Evolutionary conservation across 53 echinoderm and acorn worm genomes (phyloP).

Genomic region (Pentamera pediparva): DNA sequence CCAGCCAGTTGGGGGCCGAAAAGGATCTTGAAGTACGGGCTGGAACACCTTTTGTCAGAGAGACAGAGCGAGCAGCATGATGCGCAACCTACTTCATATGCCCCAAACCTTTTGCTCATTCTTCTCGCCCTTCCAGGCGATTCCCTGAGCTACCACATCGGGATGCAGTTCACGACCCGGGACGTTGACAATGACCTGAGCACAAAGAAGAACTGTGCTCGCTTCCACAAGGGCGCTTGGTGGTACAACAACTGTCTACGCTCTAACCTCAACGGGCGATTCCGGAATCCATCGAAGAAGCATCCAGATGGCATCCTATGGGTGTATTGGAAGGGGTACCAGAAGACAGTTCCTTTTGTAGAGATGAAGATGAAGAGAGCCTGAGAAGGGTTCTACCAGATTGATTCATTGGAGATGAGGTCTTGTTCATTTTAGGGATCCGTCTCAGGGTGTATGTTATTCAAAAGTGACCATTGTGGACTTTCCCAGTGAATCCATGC

Average conservation of each 20-base stretch:
- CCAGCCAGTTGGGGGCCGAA: too few relatives aligned
- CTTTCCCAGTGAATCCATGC: too few relatives aligned
- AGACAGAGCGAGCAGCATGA: too few relatives aligned
- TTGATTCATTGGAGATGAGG: background rate
- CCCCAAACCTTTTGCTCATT: background rate
- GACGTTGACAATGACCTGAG: background rate
- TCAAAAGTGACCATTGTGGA: too few relatives aligned
- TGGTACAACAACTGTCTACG: conserved; percentile 24
- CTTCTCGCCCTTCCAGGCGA: background rate
- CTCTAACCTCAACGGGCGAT: conserved; percentile 21
- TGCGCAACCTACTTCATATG: too few relatives aligned
- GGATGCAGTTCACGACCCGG: conserved; percentile 15
- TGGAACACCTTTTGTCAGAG: too few relatives aligned
- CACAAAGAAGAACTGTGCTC: conserved; percentile 6
- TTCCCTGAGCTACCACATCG: conserved; percentile 18
- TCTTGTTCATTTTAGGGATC: too few relatives aligned
- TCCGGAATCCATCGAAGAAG: conserved; percentile 1
- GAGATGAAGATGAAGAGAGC: conserved; percentile 27
- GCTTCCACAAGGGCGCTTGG: conserved; percentile 30
- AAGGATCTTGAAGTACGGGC: too few relatives aligned
- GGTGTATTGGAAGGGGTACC: conserved; percentile 28
- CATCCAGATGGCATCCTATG: conserved; percentile 18
- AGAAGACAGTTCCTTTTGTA: background rate
- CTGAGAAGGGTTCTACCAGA: background rate
- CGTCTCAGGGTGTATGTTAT: too few relatives aligned